phyloP scores from a whole-genome alignment of 2,888 invertebrate species.

The Norana najaformis region DNA sequence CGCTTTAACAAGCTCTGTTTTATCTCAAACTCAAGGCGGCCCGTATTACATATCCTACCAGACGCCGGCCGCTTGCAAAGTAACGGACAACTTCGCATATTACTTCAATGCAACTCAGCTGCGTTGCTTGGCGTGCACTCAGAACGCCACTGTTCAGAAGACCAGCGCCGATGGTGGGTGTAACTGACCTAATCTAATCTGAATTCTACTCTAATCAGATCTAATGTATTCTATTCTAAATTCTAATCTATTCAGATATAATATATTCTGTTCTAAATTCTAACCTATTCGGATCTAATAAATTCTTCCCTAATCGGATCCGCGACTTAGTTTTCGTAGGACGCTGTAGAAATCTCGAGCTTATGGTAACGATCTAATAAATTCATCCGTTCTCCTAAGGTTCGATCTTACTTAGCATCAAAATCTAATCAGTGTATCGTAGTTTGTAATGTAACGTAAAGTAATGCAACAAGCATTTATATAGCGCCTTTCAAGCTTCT shows the following conservation, averaged over 20 bases:
- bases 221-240: neutral
- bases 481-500: no score
- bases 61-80: constrained; percentile 39
- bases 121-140: constrained; percentile 50
- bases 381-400: no score
- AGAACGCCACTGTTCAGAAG: constrained; percentile 47
- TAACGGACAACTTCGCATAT: constrained; percentile 44
- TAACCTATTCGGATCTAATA: neutral
- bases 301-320: no score
- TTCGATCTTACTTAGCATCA: no score
- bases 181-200: neutral
- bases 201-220: neutral
- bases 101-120: constrained; percentile 52
- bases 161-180: constrained; percentile 50
- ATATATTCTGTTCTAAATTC: neutral
- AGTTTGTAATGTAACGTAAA: no score
- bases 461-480: no score
- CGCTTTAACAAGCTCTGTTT: neutral
- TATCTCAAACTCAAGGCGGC: neutral
- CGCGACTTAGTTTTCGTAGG: no score
- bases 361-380: no score
- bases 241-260: no score
- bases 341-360: no score
- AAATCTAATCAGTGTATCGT: no score
- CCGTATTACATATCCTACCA: constrained; percentile 34